Base-by-base conservation (phyloP, 2,888 invertebrate species). In the Lepidonotus clava region DNA sequence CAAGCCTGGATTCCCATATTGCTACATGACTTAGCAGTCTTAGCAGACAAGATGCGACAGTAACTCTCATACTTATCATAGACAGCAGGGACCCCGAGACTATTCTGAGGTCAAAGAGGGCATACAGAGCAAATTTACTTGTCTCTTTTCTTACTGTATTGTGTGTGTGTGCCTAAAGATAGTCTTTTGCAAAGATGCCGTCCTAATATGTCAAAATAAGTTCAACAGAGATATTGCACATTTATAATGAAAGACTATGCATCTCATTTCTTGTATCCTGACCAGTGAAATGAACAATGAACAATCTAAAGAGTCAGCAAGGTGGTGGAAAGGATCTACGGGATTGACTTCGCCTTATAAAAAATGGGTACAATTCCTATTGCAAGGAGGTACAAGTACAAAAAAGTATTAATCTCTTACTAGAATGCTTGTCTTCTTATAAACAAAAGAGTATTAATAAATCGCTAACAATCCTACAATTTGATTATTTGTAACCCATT, bases 191-290 rank as follows among this genome's bases (percentile, higher is more conserved):
- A 36, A 76, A 40, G 40, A 76, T 40, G 40, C 76, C 36, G 36
- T 40, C 40, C n/a, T 38, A 11, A 24, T 14, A 40, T 76, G 38
- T 76, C 36, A 40, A 76, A n/a, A 76, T 24, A 36, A 76, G 40
- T 76, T 76, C 76, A 76, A 76, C 76, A 76, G 76, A 76, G 76
- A 76, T 76, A 76, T 76, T 76, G 76, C 76, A 76, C 76, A 76
- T 76, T 32, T 76, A 76, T 76, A 76, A 76, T 76, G 76, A 76
- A 76, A 76, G 76, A 76, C 76, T 40, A 76, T 76, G 76, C 76
- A 76, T 76, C 36, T 40, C 76, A 40, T 40, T 40, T 40, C 21
- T 21, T 51, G 11, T 76, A 40, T 40, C 76, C 76, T 76, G 40
- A 36, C 36, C 40, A 61, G 61, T 61, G 61, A 61, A 61, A 61